These are phyloP conservation scores for Muschampia plurimacula DNA, from an alignment of 2,888 invertebrate genomes.

Conservation along the genomic window DNA sequence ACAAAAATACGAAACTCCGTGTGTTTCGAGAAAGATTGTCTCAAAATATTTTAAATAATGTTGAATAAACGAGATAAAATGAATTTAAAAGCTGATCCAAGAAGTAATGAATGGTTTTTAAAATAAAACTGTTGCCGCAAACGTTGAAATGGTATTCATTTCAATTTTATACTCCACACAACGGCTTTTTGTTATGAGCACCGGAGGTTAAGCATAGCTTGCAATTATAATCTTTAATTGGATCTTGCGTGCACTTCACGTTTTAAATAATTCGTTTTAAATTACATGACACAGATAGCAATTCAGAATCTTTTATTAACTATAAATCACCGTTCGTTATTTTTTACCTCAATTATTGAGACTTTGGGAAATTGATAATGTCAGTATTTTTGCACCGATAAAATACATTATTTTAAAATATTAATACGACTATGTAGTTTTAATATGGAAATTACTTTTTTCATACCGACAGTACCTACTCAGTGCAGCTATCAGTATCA, in stretches of 20 bases:
- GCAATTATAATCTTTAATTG: slow-evolving; percentile 41
- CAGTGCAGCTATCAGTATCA: no score
- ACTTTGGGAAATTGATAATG: not conserved
- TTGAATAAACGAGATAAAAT: not conserved
- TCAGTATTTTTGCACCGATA: not conserved
- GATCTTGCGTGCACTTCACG: slow-evolving; percentile 27
- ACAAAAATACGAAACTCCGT: not conserved
- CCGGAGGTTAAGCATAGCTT: slow-evolving; percentile 29
- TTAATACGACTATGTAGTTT: no score
- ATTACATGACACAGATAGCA: slow-evolving; percentile 29
- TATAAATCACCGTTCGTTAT: slow-evolving; percentile 24
- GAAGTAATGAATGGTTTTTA: slow-evolving; percentile 14
- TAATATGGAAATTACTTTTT: no score
- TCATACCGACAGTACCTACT: no score
- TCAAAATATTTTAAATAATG: not conserved
- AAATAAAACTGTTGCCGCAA: slow-evolving; percentile 31
- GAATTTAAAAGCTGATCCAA: not conserved
- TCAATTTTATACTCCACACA: slow-evolving; percentile 31
- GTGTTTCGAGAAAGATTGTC: not conserved
- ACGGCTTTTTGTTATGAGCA: slow-evolving; percentile 33
- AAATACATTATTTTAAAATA: no score
- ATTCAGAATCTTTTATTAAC: slow-evolving; percentile 17
- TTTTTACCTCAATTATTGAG: slow-evolving; percentile 6
- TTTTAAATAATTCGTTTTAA: slow-evolving; percentile 37
- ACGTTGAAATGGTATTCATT: slow-evolving; percentile 21